Conservation (phyloP, 2,888 invertebrate genomes). For the Sphaerophoria rueppellii region DNA sequence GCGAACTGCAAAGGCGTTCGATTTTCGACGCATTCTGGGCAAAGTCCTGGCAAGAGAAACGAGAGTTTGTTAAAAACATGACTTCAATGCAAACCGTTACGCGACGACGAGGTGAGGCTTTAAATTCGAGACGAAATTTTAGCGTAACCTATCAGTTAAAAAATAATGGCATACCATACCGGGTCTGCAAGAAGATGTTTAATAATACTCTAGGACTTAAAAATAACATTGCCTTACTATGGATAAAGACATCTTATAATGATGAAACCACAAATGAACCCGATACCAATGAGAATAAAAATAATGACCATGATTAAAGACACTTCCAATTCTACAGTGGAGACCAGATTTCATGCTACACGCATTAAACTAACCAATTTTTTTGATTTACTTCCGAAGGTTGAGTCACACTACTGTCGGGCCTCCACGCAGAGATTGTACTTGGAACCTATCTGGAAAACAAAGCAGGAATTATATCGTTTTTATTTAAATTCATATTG, state of each 20-base stretch:
- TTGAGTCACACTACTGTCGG: background rate
- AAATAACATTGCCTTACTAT: slow-evolving; percentile 17
- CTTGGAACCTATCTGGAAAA: background rate
- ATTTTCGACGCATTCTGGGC: slow-evolving; percentile 26
- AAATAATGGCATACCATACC: slow-evolving; percentile 17
- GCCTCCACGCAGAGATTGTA: background rate
- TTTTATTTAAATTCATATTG: slow-evolving; percentile 9
- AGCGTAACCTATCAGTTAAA: slow-evolving; percentile 5
- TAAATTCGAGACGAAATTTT: slow-evolving; percentile 23
- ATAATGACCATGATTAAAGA: background rate
- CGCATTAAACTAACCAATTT: background rate
- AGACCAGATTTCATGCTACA: background rate
- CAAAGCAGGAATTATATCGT: background rate
- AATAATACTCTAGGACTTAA: slow-evolving; percentile 30
- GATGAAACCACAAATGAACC: slow-evolving; percentile 5
- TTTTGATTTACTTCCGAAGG: background rate
- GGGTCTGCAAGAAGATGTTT: slow-evolving; percentile 24
- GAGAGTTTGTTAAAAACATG: slow-evolving; percentile 21
- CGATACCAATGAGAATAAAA: slow-evolving; percentile 4
- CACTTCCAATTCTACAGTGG: slow-evolving; percentile 8
- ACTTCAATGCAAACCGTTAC: slow-evolving; percentile 10
- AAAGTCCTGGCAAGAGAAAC: slow-evolving; percentile 25
- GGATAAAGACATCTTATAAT: slow-evolving; percentile 7
- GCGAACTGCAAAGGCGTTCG: slow-evolving; percentile 10
- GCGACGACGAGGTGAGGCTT: slow-evolving; percentile 20